These are phyloP conservation scores for Melanostoma mellinum DNA, from an alignment of 2,888 invertebrate genomes.

Conservation along the genomic window DNA sequence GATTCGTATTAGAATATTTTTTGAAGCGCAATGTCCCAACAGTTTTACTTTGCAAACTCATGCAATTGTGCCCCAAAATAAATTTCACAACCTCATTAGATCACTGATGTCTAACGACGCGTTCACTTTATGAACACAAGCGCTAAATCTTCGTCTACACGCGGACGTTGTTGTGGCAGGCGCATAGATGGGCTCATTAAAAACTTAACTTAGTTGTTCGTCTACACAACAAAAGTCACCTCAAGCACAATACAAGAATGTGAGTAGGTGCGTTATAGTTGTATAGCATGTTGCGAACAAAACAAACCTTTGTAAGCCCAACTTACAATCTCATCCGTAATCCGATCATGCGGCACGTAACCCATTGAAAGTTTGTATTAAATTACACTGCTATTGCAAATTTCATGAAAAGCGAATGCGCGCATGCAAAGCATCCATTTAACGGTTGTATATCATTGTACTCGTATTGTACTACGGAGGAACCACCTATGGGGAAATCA, in stretches of 20 bases:
- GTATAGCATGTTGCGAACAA: too few species aligned
- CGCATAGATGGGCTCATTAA: not conserved
- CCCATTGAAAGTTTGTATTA: conserved; percentile 37
- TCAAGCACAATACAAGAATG: conserved; percentile 21
- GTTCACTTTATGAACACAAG: too few species aligned
- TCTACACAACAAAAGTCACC: conserved; percentile 31
- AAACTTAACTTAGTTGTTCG: conserved; percentile 29
- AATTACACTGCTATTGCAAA: conserved; percentile 32
- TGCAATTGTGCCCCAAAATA: too few species aligned
- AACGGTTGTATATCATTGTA: too few species aligned
- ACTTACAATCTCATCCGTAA: conserved; percentile 53
- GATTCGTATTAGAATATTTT: too few species aligned
- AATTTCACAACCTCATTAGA: too few species aligned
- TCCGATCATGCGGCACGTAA: conserved; percentile 59
- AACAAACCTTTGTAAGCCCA: conserved; percentile 20
- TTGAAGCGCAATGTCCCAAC: too few species aligned
- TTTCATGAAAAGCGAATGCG: not conserved
- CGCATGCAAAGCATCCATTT: not conserved
- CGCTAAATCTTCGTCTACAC: too few species aligned
- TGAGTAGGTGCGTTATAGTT: not conserved
- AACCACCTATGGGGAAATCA: conserved; percentile 18
- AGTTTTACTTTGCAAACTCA: too few species aligned
- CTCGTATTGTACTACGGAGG: not conserved
- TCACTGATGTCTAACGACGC: too few species aligned
- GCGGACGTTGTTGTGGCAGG: too few species aligned